Evolutionary conservation across 2,888 invertebrate species (phyloP), one percentile per base, ranked within the genome.

Genomic region (Sinhomidia bicolor): DNA sequence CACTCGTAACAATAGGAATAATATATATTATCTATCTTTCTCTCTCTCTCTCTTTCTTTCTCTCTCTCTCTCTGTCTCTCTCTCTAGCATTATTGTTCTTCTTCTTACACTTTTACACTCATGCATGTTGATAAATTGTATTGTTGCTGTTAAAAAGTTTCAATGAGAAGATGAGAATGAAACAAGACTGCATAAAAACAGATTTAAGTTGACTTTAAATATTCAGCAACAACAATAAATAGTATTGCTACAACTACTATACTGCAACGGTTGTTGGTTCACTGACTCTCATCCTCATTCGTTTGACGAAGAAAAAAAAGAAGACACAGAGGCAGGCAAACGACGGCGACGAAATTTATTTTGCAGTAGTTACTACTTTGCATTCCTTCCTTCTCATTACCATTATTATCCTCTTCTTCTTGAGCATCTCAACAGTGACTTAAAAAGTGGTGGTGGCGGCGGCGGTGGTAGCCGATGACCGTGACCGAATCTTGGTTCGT

Each of bases 401-500:
- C 76, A 76, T 47, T 29, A 47, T 9, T 26, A n/a, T 62, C 32
- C 36, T 68, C n/a, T 1, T 17, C 36, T 10, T 68, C 29, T 9
- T 60, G 17, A 57, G 17, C 10, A 17, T 47, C 47, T n/a, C n/a
- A 47, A 2, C 36, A 57, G 32, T 36, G 47, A 74, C 44, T 74
- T 54, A 20, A 76, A 51, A 23, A 78, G 36, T 68, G 36, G 29
- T 36, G 10, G 47, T 10, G 47, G 47, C 10, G 47, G 47, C 1
- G 47, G 10, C 14, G 47, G 10, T 29, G 36, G 79, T 85, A 86
- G 81, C 80, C 74, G 81, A 86, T 86, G 86, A 86, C 86, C 86
- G 86, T 86, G 86, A 86, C 86, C 86, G 80, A 80, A 68, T 80
- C 54, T 68, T 29, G 47, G 68, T 54, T 26, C 1, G 14, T 81